phyloP scores from a whole-genome alignment of 2,888 invertebrate species.

The Apodemia zela region DNA sequence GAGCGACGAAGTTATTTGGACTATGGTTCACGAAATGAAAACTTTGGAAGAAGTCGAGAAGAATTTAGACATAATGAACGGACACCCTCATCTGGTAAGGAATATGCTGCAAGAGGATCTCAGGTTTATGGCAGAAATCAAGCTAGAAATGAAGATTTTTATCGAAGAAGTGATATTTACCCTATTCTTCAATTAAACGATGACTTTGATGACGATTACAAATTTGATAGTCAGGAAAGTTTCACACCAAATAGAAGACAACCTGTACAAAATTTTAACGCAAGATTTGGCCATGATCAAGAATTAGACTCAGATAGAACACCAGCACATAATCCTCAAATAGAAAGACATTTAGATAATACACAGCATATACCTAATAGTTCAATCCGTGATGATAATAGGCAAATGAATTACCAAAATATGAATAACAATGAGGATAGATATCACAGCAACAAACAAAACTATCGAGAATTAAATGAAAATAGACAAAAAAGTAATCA shows the following conservation, averaged over 20 bases:
- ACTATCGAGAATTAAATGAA: background rate
- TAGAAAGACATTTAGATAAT: background rate
- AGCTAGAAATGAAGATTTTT: background rate
- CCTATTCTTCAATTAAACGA: background rate
- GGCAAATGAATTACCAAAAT: background rate
- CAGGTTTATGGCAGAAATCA: background rate
- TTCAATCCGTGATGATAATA: background rate
- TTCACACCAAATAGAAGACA: too few relatives aligned
- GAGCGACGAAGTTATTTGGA: background rate
- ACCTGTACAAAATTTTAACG: background rate
- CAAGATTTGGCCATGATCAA: background rate
- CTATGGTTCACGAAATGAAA: background rate
- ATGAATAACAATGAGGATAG: conserved; percentile 1
- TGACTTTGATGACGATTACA: background rate
- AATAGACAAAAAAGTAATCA: conserved; percentile 2
- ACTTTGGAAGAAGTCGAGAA: background rate
- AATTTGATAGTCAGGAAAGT: background rate
- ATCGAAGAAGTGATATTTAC: background rate
- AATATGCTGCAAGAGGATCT: background rate
- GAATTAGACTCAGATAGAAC: background rate
- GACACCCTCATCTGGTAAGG: background rate
- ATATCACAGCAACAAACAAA: background rate
- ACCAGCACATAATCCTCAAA: background rate
- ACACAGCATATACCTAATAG: background rate
- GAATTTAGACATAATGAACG: background rate